Base-by-base conservation (phyloP, 2,888 invertebrate genomes). In the Phanerotoma sp. region DNA sequence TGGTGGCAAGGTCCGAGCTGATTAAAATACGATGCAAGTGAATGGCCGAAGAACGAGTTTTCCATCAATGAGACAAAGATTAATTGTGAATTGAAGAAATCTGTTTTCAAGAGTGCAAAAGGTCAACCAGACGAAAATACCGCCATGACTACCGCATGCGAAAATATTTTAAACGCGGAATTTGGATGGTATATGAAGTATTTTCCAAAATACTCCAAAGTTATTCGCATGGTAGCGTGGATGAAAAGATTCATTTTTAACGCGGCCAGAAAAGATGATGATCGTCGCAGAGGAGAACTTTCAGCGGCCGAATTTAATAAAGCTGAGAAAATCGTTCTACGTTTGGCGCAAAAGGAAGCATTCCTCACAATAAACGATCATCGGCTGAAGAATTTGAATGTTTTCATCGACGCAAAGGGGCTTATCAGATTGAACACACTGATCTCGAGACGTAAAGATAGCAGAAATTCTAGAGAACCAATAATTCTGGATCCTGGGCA, bases 1-100 rank as follows among this genome's bases (percentile, higher is more conserved):
- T 74, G 72, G 72, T 73, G 69, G 72, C 60, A 64, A 57, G 70
- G 70, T 10, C 71, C 69, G 10, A 15, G 41, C 5, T 73, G 70
- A 71, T 52, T 73, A n/a, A 51, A 46, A 42, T 22, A 38, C 28
- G 9, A 51, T 7, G 33, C 52, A 18, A 51, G 62, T 18, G 9
- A 55, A 10, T 70, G 69, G 67, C 68, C 69, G 5, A 25, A 16
- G 6, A 16, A 25, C 4, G 18, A 22, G 35, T 20, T 16, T 5
- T 16, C 16, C 16, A 37, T 11, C 15, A 5, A 18, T 40, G 16
- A 32, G 53, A 9, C 46, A 18, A 62, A 63, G 9, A 47, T 56
- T 7, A 62, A 51, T 25, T 16, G 51, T 9, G 62, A 60, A 32
- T 57, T 58, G 15, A 42, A 62, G 9, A 64, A 50, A 46, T 18